Conservation (phyloP, 2,113 vertebrate species). For the Elaphurus davidianus region DNA sequence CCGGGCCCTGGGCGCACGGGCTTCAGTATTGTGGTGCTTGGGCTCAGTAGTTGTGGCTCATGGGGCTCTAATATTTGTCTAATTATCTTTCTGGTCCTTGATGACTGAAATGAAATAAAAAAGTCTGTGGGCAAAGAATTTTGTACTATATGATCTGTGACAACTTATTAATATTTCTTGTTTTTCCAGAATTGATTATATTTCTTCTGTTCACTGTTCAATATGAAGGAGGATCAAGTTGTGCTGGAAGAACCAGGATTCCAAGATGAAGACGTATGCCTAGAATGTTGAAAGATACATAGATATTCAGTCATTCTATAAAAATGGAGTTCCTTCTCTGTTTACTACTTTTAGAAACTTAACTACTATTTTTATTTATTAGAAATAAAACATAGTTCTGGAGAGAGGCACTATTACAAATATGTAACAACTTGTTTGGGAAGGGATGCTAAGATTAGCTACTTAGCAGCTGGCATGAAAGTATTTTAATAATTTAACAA, state of each 20-base stretch:
- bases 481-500: conserved; percentile 19
- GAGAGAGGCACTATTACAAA: conserved; percentile 23
- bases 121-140: not conserved
- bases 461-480: conserved; percentile 44
- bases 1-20: not conserved
- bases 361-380: conserved; percentile 45
- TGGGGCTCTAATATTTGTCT: not conserved
- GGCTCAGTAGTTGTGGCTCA: not conserved
- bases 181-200: conserved; percentile 65
- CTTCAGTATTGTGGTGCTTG: not conserved
- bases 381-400: conserved; percentile 41
- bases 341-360: conserved; percentile 46
- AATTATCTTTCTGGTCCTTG: not conserved
- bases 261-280: conserved; percentile 92
- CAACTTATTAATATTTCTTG: conserved; percentile 32
- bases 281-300: not conserved
- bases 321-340: conserved; percentile 33
- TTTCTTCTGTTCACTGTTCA: conserved; percentile 59
- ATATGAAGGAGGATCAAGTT: conserved; percentile 95
- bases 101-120: conserved; percentile 26
- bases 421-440: conserved; percentile 42
- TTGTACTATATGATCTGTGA: not conserved
- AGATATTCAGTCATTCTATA: conserved; percentile 32
- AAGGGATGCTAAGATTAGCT: conserved; percentile 46
- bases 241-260: conserved; percentile 88